Conservation (phyloP, 2,888 invertebrate genomes). For the Pseudococcus viburni region DNA sequence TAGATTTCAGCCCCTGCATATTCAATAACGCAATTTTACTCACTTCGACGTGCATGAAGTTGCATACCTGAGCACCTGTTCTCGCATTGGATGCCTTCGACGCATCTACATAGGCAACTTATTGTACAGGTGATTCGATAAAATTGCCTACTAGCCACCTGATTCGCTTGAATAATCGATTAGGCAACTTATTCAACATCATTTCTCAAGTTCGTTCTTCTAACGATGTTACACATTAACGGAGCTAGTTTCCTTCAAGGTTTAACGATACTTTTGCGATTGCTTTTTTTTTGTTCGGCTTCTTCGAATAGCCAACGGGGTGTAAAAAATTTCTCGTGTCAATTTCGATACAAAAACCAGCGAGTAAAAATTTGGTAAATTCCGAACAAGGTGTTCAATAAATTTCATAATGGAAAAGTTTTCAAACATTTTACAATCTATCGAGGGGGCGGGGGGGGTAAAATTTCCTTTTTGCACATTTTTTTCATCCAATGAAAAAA, state of each 20-base stretch:
- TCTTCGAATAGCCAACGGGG: not conserved
- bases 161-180: not conserved
- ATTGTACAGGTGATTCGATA: not conserved
- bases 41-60: not conserved
- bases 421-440: too few relatives aligned
- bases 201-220: not conserved
- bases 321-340: not conserved
- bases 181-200: constrained; percentile 1
- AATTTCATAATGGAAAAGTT: too few relatives aligned
- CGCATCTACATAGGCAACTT: not conserved
- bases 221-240: constrained; percentile 5
- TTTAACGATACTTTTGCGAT: constrained; percentile 11
- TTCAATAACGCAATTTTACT: not conserved
- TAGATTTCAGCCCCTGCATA: too few relatives aligned
- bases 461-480: too few relatives aligned
- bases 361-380: too few relatives aligned
- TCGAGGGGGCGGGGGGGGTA: too few relatives aligned
- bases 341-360: not conserved
- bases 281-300: constrained; percentile 14
- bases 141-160: not conserved
- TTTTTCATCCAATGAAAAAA: too few relatives aligned
- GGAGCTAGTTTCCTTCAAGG: not conserved
- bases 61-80: not conserved
- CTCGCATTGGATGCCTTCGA: not conserved
- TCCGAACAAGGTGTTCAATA: too few relatives aligned